A percentile compares a stretch with the other conserved stretches of the same genome.
Evolutionary conservation across 1,140 invertebrate genomes (phyloP).

Genomic region (Trichogramma pretiosum): DNA sequence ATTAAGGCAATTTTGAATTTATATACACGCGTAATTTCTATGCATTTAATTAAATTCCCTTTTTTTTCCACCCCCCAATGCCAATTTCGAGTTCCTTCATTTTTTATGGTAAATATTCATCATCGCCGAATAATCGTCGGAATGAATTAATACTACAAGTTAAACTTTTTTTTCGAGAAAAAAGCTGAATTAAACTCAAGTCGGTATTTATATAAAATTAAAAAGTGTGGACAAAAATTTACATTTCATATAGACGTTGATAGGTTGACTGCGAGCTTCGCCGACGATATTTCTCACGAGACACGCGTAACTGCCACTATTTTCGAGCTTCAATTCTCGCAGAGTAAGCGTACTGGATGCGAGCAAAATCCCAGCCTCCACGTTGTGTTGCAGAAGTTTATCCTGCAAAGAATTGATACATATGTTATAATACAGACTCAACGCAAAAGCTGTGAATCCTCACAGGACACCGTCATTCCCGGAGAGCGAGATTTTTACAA

Average conservation of each 20-base stretch:
- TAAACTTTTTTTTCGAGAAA: no score
- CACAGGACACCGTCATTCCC: no score
- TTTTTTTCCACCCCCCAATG: not conserved
- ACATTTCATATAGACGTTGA: conserved; percentile 58
- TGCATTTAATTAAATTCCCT: not conserved
- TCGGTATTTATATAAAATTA: no score
- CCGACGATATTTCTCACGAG: conserved; percentile 60
- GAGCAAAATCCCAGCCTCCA: conserved; percentile 24
- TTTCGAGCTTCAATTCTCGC: conserved; percentile 39
- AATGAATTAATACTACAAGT: no score
- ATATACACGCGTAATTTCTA: not conserved
- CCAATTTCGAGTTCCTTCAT: no score
- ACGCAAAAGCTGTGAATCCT: no score
- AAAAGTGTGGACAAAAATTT: no score
- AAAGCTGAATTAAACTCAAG: no score
- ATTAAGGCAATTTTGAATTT: not conserved
- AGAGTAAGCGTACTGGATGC: conserved; percentile 40
- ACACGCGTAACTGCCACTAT: conserved; percentile 59
- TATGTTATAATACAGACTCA: no score
- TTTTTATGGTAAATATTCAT: no score
- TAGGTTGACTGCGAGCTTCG: conserved; percentile 53
- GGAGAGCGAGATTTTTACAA: no score
- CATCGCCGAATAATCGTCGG: no score
- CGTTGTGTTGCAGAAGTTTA: conserved; percentile 24
- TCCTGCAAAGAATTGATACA: conserved; percentile 21